Percentiles rank a stretch among this genome's conserved stretches.
phyloP scores from a whole-genome alignment of 2,113 vertebrate species.

The Leptobrachium leishanense region DNA sequence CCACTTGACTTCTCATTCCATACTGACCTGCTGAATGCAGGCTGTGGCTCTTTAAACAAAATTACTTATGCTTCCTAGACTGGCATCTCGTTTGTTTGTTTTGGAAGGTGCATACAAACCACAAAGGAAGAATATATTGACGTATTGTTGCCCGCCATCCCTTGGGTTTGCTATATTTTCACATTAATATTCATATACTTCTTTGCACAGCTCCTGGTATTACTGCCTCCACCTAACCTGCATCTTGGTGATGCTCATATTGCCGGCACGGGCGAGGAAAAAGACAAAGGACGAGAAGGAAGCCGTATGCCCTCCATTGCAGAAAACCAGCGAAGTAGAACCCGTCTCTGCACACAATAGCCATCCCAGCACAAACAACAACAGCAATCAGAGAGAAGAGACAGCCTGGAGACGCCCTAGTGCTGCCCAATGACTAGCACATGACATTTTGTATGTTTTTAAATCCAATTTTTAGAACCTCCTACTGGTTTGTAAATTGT shows the following conservation, averaged over 20 bases:
- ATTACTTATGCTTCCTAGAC: too few species aligned
- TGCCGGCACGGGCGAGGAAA: conserved; percentile 79
- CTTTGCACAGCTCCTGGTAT: conserved; percentile 83
- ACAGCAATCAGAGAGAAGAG: conserved; percentile 82
- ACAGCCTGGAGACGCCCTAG: conserved; percentile 72
- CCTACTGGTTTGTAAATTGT: conserved; percentile 68
- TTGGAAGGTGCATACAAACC: too few species aligned
- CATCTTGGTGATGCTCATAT: conserved; percentile 75
- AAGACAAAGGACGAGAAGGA: conserved; percentile 68
- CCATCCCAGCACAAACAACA: conserved; percentile 75
- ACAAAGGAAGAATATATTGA: too few species aligned
- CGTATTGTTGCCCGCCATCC: too few species aligned
- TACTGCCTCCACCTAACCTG: conserved; percentile 84
- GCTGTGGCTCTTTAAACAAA: too few species aligned
- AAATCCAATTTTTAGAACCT: conserved; percentile 72
- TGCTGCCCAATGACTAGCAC: conserved; percentile 63
- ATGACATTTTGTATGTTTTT: conserved; percentile 64
- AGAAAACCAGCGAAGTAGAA: conserved; percentile 60
- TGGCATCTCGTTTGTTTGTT: too few species aligned
- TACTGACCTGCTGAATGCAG: too few species aligned
- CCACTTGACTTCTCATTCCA: too few species aligned
- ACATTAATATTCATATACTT: conserved; percentile 1
- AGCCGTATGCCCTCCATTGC: conserved; percentile 49
- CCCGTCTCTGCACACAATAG: conserved; percentile 66
- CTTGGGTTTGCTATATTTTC: too few species aligned